These are phyloP conservation scores for Anguilla pacifica DNA, from an alignment of 2,797 vertebrate genomes.

Conservation along the genomic window DNA sequence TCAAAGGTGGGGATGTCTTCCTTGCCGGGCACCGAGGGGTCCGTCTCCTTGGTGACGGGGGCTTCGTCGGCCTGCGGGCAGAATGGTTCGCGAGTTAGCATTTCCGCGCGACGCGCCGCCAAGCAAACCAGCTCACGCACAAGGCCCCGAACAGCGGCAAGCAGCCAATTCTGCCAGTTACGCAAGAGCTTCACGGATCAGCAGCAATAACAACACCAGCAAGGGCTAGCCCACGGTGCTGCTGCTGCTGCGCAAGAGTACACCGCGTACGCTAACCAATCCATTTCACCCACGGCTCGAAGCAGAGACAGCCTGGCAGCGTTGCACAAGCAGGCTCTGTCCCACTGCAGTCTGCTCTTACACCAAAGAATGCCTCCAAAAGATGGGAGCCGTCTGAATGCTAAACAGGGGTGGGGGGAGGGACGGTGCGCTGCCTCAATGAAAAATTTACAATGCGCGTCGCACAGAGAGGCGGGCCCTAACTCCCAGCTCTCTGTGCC, in stretches of 20 bases:
- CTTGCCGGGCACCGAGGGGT: slow-evolving; percentile 78
- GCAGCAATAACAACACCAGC: neutral
- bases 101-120: neutral
- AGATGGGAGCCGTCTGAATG: neutral
- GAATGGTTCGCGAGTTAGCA: slow-evolving; percentile 24
- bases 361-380: neutral
- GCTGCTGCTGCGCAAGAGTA: neutral
- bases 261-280: neutral
- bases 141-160: neutral
- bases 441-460: slow-evolving; percentile 43
- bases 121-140: neutral
- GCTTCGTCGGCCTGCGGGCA: slow-evolving; percentile 69
- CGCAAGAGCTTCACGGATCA: neutral
- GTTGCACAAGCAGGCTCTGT: neutral
- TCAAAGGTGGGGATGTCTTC: slow-evolving; percentile 97
- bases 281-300: neutral
- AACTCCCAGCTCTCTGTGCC: neutral
- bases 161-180: neutral
- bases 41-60: slow-evolving; percentile 72
- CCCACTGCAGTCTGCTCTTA: neutral
- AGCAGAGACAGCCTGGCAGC: neutral
- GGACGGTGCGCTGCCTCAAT: slow-evolving; percentile 37
- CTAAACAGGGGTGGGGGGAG: neutral
- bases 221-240: neutral
- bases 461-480: neutral